Conservation (phyloP, 2,113 vertebrate species). For the Lophura nycthemera region DNA sequence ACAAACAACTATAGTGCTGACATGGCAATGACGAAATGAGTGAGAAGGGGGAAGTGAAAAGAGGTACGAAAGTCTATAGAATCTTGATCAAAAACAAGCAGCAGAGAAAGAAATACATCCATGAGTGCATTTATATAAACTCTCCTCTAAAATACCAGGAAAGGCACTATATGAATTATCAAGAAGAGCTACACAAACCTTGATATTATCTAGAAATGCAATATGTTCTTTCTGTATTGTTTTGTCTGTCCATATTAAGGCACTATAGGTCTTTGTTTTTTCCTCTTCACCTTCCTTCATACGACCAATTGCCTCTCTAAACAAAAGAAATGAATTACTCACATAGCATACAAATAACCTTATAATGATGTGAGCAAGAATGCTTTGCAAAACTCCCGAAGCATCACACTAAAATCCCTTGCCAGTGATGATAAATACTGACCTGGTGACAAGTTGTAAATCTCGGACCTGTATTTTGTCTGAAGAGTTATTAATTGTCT, state of each 20-base stretch:
- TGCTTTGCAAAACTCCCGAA: background rate
- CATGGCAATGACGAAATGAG: background rate
- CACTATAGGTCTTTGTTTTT: slow-evolving; percentile 96
- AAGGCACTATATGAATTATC: background rate
- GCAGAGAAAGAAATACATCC: background rate
- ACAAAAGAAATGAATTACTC: slow-evolving; percentile 56
- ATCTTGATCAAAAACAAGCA: background rate
- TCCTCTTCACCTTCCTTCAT: slow-evolving; percentile 99
- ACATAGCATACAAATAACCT: background rate
- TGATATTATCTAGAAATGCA: slow-evolving; percentile 84
- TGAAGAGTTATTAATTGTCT: slow-evolving; percentile 92
- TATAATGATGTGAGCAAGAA: background rate
- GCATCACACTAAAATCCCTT: background rate
- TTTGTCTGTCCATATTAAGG: slow-evolving; percentile 92
- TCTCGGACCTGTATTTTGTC: slow-evolving; percentile 95
- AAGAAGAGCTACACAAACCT: slow-evolving; percentile 74
- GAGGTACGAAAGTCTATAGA: background rate
- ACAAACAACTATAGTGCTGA: background rate
- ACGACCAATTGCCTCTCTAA: slow-evolving; percentile 91
- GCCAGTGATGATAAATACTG: background rate
- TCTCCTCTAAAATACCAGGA: background rate
- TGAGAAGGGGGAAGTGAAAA: background rate
- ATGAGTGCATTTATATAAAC: background rate
- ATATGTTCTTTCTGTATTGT: slow-evolving; percentile 85
- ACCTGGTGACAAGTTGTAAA: slow-evolving; percentile 96